A percentile compares a stretch with the other conserved stretches of the same genome.
These are phyloP conservation scores for Macaria notata DNA, from an alignment of 2,888 invertebrate species.

Conservation along the genomic window DNA sequence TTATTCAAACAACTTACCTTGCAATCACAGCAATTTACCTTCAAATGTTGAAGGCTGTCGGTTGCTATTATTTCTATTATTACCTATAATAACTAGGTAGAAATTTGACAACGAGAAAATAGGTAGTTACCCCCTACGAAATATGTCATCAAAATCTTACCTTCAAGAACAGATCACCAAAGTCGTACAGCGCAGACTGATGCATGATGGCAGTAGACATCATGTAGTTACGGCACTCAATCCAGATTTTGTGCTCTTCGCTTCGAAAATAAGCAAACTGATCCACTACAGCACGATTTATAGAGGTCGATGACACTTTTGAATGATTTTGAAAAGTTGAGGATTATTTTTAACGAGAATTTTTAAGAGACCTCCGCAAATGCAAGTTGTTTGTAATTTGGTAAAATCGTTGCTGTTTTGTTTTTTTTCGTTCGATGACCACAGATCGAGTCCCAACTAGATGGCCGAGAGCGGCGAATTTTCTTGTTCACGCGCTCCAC, in stretches of 20 bases:
- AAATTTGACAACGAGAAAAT: too few relatives aligned
- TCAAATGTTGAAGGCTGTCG: too few relatives aligned
- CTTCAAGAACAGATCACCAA: conserved; percentile 88
- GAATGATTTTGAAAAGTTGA: conserved; percentile 56
- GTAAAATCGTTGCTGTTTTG: conserved; percentile 71
- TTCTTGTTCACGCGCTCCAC: conserved; percentile 59
- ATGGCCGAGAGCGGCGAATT: conserved; percentile 65
- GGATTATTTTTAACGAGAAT: conserved; percentile 65
- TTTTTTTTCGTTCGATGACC: conserved; percentile 72
- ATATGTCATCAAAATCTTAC: conserved; percentile 61
- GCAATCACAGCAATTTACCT: too few relatives aligned
- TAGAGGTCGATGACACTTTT: conserved; percentile 68
- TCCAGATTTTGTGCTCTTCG: conserved; percentile 67
- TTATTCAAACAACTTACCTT: too few relatives aligned
- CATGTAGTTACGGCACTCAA: conserved; percentile 75
- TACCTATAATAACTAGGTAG: too few relatives aligned
- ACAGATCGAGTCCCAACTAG: conserved; percentile 76
- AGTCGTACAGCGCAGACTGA: conserved; percentile 88
- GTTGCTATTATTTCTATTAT: too few relatives aligned
- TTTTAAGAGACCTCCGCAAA: conserved; percentile 63
- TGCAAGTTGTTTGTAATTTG: conserved; percentile 52
- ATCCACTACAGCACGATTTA: conserved; percentile 73
- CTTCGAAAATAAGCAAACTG: conserved; percentile 63
- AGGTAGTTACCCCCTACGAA: too few relatives aligned
- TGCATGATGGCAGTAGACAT: conserved; percentile 92